Conservation (phyloP, 92 coral and sea anemone species). For the Anthopleura xanthogrammica region DNA sequence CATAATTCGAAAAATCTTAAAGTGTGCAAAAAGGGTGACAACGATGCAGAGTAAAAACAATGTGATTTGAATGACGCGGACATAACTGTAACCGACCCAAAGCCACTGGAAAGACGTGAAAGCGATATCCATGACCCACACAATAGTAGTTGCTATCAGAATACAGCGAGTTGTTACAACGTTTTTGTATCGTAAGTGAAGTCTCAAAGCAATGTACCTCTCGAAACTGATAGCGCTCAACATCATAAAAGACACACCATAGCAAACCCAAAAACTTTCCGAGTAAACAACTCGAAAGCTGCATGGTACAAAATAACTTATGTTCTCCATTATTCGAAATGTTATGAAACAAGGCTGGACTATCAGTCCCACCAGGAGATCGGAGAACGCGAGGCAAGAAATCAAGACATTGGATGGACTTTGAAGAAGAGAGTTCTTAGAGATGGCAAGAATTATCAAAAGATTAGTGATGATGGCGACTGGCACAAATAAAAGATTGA, state of each 20-base stretch:
- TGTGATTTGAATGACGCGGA: slow-evolving; percentile 41
- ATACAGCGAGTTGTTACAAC: slow-evolving; percentile 51
- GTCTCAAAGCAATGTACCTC: slow-evolving; percentile 53
- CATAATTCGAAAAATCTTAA: slow-evolving; percentile 46
- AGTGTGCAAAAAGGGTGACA: slow-evolving; percentile 39
- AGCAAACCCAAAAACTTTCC: slow-evolving; percentile 65
- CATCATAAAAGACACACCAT: slow-evolving; percentile 69
- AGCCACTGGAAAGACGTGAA: slow-evolving; percentile 61
- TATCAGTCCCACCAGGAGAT: slow-evolving; percentile 62
- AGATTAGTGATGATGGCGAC: slow-evolving; percentile 60
- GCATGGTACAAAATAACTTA: slow-evolving; percentile 44
- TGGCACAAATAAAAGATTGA: slow-evolving; percentile 53
- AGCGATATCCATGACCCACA: slow-evolving; percentile 53
- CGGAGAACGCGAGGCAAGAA: slow-evolving; percentile 70
- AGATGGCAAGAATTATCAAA: slow-evolving; percentile 48
- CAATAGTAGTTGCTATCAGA: slow-evolving; percentile 18
- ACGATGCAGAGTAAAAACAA: slow-evolving; percentile 47
- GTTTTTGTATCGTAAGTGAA: slow-evolving; percentile 62
- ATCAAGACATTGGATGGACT: slow-evolving; percentile 65
- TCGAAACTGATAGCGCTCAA: slow-evolving; percentile 87
- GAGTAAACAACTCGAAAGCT: slow-evolving; percentile 52
- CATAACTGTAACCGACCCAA: background rate
- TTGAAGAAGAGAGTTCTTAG: slow-evolving; percentile 37
- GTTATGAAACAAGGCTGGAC: slow-evolving; percentile 72
- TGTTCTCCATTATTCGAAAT: slow-evolving; percentile 48